Percentiles rank a stretch among this genome's conserved stretches.
Conservation (phyloP, 2,797 vertebrate species). For the Xenentodon cancila region DNA sequence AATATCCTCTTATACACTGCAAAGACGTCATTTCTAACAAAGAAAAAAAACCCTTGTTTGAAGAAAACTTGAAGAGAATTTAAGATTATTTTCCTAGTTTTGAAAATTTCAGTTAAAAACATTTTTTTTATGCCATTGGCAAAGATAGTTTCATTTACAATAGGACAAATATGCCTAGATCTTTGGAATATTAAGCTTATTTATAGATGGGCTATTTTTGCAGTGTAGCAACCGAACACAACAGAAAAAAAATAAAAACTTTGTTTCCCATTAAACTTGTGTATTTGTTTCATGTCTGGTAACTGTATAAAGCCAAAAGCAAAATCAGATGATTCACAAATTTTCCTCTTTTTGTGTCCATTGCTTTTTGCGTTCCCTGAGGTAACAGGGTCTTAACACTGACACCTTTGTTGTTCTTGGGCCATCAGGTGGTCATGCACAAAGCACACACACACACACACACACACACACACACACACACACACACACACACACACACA, state of each 20-base stretch:
- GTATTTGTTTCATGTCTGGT: neutral
- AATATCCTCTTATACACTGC: too few relatives aligned
- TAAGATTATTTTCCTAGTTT: too few relatives aligned
- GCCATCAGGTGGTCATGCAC: conserved; percentile 56
- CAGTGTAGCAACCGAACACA: neutral
- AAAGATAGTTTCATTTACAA: too few relatives aligned
- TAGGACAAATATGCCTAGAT: too few relatives aligned
- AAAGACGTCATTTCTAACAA: neutral
- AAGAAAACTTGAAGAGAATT: too few relatives aligned
- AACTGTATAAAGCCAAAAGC: neutral
- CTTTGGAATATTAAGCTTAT: too few relatives aligned
- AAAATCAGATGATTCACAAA: conserved; percentile 1
- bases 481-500: conserved; percentile 17
- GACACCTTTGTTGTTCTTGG: conserved; percentile 62
- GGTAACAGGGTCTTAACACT: conserved; percentile 57
- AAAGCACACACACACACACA: conserved; percentile 33
- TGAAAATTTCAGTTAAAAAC: too few relatives aligned
- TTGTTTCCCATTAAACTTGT: neutral
- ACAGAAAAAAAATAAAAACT: neutral
- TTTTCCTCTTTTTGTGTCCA: neutral
- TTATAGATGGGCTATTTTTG: too few relatives aligned
- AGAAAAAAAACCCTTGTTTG: neutral
- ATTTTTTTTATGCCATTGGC: too few relatives aligned
- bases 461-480: conserved; percentile 30
- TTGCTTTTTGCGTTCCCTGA: neutral